A percentile compares a stretch with the other conserved stretches of the same genome.
phyloP scores from a whole-genome alignment of 2,797 vertebrate genomes.

The Neosilurus mollespiculum region DNA sequence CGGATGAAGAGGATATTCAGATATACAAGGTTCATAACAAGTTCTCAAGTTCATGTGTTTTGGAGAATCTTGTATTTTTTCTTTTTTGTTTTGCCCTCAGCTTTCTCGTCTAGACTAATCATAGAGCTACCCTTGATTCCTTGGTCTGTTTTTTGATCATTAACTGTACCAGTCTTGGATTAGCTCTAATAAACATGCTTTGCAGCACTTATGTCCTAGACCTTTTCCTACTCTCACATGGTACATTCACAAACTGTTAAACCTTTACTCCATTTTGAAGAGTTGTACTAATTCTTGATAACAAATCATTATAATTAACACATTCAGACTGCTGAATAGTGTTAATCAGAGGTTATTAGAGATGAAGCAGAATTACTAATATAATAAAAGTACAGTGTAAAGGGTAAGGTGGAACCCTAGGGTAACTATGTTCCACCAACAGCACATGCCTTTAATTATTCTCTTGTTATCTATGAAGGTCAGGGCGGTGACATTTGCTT shows the following conservation, averaged over 20 bases:
- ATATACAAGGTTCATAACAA: not conserved
- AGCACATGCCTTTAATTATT: constrained; percentile 39
- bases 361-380: not conserved
- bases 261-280: not conserved
- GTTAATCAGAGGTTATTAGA: not conserved
- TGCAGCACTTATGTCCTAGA: not conserved
- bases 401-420: not conserved
- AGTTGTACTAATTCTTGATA: not conserved
- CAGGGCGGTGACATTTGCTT: constrained; percentile 42
- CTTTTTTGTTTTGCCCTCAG: not conserved
- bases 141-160: not conserved
- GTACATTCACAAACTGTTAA: not conserved
- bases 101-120: not conserved
- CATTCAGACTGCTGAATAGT: not conserved
- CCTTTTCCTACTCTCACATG: not conserved
- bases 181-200: not conserved
- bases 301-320: not conserved
- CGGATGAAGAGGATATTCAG: not conserved
- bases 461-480: constrained; percentile 29
- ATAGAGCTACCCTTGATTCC: not conserved
- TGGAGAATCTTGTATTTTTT: not conserved
- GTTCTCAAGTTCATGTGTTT: not conserved
- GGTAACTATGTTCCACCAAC: not conserved
- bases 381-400: constrained; percentile 4
- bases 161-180: not conserved